Evolutionary conservation across 2,797 vertebrate species (phyloP), one percentile per base, ranked within the genome.

Genomic region (Acomys russatus): DNA sequence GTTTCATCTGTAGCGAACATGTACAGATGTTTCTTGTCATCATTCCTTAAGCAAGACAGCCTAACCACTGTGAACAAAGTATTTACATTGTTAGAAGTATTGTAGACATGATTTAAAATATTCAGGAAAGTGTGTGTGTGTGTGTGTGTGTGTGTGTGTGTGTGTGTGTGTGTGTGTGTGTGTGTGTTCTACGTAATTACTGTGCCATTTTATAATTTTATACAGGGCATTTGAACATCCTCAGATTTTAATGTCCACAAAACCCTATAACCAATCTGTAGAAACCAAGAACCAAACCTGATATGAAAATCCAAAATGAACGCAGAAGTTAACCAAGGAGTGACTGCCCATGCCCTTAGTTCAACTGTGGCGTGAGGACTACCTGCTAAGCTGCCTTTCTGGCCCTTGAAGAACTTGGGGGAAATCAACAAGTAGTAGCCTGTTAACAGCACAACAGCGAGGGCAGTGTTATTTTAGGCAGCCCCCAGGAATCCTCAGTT

Each of bases 401-500:
- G 61, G 33, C 68, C 64, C 25, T 78, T 66, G 66, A 71, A 90
- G 87, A 54, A 88, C 87, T 38, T 82, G 59, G 61, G 86, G 30
- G 38, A 23, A 61, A 61, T 9, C 18, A 82, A 85, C 90, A 93
- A 28, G 63, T 35, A 61, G 82, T 84, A 51, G 71, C 61, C 88
- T 66, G 89, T 94, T 95, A 71, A 84, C 35, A 12, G 35, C 35
- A 38, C 88, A 56, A 68, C n/a, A 49, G 23, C 54, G 68, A 82
- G 54, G 35, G 90, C 20, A 7, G 15, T 61, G 35, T 33, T 79
- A 28, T 89, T 80, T 66, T 89, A 74, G 89, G 22, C 9, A 38
- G 14, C 20, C 70, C 56, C 18, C 56, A 59, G 56, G 56, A 59
- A 59, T 59, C 56, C 56, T 44, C 44, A 44, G 44, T 44, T 44